phyloP scores from a whole-genome alignment of 2,888 invertebrate species.

The Teleiodes luculella region DNA sequence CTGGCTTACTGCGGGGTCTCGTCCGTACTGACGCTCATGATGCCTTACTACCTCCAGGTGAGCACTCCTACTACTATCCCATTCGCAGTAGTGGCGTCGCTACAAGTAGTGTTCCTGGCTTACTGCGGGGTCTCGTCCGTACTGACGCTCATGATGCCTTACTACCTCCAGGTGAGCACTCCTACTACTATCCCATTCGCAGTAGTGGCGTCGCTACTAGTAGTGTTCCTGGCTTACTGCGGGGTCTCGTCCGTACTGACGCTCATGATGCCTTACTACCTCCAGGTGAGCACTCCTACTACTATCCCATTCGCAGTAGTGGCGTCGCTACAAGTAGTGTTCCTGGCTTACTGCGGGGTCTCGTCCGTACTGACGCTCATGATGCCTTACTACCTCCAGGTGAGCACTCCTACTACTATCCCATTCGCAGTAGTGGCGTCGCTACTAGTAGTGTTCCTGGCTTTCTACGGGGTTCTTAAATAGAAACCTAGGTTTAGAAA shows the following conservation, averaged over 20 bases:
- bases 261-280: conserved; percentile 90
- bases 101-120: conserved; percentile 90
- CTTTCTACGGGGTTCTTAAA: no score
- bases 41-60: conserved; percentile 89
- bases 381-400: conserved; percentile 88
- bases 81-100: conserved; percentile 89
- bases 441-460: no score
- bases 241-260: conserved; percentile 93
- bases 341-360: conserved; percentile 93
- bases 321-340: conserved; percentile 88
- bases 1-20: conserved; percentile 95
- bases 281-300: conserved; percentile 80
- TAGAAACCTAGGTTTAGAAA: no score
- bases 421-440: no score
- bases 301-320: conserved; percentile 95
- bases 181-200: conserved; percentile 96
- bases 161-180: conserved; percentile 83
- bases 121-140: conserved; percentile 95
- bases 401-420: no score
- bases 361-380: conserved; percentile 93
- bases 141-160: conserved; percentile 92
- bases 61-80: no score
- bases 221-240: conserved; percentile 93
- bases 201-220: conserved; percentile 88
- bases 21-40: conserved; percentile 90